Evolutionary conservation across 2,888 invertebrate species (phyloP), one percentile per base, ranked within the genome.

Genomic region (Chymomyza caudatula): DNA sequence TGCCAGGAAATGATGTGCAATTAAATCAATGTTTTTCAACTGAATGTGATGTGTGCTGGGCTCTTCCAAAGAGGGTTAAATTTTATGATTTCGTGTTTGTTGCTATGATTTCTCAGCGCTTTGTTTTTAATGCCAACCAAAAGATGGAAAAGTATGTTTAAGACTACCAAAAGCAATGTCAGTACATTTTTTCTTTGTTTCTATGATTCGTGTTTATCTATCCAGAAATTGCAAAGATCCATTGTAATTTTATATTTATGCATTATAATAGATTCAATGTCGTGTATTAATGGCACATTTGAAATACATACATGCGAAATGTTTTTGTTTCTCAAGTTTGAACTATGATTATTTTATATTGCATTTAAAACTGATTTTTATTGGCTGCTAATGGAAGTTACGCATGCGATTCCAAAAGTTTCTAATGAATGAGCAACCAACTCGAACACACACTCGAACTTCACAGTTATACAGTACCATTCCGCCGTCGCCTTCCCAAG

Each of bases 1-100:
- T 86, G 75, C 87, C 90, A 90, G 90, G 90, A 90, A 90, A 90
- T 90, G 90, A 87, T 85, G 76, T 60, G 86, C 86, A 89, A 90
- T 90, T 90, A 90, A 89, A 87, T 87, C 88, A 88, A 88, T 88
- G 86, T 77, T 72, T 73, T 76, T 76, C 78, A 70, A 73, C 78
- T 78, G 77, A 73, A 51, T 63, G 65, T 65, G 69, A 64, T 43
- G 58, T 59, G 15, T 43, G 3, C 29, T 23, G 13, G n/a, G 47
- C 19, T 19, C 15, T 47, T 19, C 17, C 19, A 15, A 22, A 52
- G n/a, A 52, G 52, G 23, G 52, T 52, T 22, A 52, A 19, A 6
- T 73, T 69, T 37, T 37, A 8, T 11, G 29, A 37, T 2, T 1
- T 11, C 29, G 11, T 57, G 75, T 56, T 65, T 71, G 57, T 59